These are phyloP conservation scores for Drosophila anceps DNA, from an alignment of 2,888 invertebrate species.

Conservation along the genomic window DNA sequence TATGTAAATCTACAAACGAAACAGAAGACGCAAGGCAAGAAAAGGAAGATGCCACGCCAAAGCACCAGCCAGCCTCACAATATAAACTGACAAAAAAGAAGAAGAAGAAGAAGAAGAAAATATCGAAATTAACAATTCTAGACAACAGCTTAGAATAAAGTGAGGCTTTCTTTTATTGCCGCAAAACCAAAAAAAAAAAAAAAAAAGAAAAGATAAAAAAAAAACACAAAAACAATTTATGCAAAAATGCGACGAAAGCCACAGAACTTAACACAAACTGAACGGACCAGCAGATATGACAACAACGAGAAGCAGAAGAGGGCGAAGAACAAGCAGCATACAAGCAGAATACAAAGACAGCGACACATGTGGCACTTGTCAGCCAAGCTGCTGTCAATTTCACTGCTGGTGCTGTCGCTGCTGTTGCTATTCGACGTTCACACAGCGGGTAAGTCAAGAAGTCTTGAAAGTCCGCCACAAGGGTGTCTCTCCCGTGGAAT, in stretches of 20 bases:
- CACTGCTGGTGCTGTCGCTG: constrained; percentile 44
- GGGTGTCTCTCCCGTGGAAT: constrained; percentile 43
- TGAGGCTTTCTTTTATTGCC: constrained; percentile 33
- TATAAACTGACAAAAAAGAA: constrained; percentile 13
- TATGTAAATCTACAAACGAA: constrained; percentile 38
- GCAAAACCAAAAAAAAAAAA: constrained; percentile 10
- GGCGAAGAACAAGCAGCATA: constrained; percentile 38
- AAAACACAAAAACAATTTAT: constrained; percentile 60
- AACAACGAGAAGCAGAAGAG: constrained; percentile 8
- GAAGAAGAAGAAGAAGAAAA: constrained; percentile 24
- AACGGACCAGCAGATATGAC: constrained; percentile 43
- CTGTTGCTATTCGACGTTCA: constrained; percentile 41
- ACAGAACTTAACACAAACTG: constrained; percentile 57
- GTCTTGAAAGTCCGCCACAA: constrained; percentile 6
- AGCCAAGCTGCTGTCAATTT: constrained; percentile 51
- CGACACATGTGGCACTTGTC: constrained; percentile 64
- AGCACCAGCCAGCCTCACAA: constrained; percentile 32
- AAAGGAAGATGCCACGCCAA: constrained; percentile 56
- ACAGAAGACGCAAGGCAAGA: constrained; percentile 3
- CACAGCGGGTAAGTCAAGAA: constrained; percentile 62
- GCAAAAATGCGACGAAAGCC: constrained; percentile 77
- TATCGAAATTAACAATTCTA: constrained; percentile 27
- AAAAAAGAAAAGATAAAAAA: no score
- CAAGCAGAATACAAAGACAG: constrained; percentile 61
- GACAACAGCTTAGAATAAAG: constrained; percentile 29